Percentiles rank a stretch among this genome's conserved stretches.
Conservation (phyloP, 2,113 vertebrate genomes). For the Bettongia penicillata region DNA sequence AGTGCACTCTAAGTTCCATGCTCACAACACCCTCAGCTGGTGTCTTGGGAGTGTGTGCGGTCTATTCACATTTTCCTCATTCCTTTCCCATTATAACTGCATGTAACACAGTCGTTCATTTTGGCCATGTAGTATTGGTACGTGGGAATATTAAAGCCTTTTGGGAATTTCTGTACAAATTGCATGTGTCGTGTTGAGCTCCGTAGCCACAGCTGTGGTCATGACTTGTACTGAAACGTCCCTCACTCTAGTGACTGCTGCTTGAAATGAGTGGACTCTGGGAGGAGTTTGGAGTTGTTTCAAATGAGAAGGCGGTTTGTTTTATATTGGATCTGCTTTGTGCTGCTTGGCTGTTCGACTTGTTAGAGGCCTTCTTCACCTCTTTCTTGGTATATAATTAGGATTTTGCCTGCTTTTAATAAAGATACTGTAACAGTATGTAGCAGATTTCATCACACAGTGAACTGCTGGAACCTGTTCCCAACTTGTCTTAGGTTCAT, state of each 20-base stretch:
- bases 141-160: neutral
- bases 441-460: neutral
- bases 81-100: neutral
- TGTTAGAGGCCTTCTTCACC: neutral
- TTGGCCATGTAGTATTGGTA: too few species aligned
- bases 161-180: neutral
- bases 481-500: neutral
- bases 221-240: neutral
- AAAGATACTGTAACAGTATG: neutral
- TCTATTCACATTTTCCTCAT: too few species aligned
- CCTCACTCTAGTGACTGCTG: neutral
- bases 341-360: too few species aligned
- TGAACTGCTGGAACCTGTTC: too few species aligned
- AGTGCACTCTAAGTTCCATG: neutral
- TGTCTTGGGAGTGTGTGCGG: neutral
- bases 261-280: neutral
- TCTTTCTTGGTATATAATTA: neutral
- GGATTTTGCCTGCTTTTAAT: neutral
- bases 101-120: neutral
- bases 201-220: too few species aligned
- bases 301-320: too few species aligned
- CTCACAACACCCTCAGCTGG: neutral
- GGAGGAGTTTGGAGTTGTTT: too few species aligned
- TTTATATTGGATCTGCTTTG: too few species aligned
- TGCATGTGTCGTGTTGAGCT: neutral